Evolutionary conservation across 1,140 invertebrate species (phyloP), one percentile per base, ranked within the genome.

Genomic region (Bombus consobrinus): DNA sequence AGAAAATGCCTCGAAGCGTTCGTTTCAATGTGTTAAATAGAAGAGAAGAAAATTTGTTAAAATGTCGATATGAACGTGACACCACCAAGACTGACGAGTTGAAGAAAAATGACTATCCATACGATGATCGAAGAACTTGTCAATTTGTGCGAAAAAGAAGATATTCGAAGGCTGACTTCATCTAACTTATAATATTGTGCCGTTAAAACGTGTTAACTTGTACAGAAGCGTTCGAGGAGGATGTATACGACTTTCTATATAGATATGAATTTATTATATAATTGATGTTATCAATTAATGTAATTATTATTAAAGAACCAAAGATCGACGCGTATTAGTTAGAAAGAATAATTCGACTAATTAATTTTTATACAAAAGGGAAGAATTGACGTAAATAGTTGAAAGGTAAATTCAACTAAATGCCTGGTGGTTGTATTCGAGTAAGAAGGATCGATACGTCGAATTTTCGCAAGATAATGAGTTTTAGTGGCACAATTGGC

Each of bases 171-270:
- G 5, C 9, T n/a, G 28, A 28, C 8, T 12, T 34, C 59, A 13
- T 3, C 9, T 12, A 28, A 34, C 13, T 25, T 34, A 62, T 39
- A 39, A 59, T n/a, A 57, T 73, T 81, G 80, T 73, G 80, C 80
- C 71, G 47, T 62, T 81, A 43, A 81, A 81, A 81, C 69, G 53
- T 59, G 53, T 59, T 81, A 62, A 34, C 68, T 73, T 81, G 78
- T 43, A 41, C 25, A 32, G 32, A 80, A 80, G 25, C 9, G 15
- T 64, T 37, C 8, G 18, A 6, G 25, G 25, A 80, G 25, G 18
- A 53, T 69, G 78, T 80, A 80, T 69, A 80, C 66, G 78, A 69
- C 32, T 69, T 69, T 59, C 34, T 53, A 53, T 53, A 57, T 39
- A 59, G 15, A 25, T 59, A 59, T 57, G 53, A 69, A 57, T 64